Evolutionary conservation across 2,797 vertebrate genomes (phyloP).

Genomic region (Thunnus albacares): DNA sequence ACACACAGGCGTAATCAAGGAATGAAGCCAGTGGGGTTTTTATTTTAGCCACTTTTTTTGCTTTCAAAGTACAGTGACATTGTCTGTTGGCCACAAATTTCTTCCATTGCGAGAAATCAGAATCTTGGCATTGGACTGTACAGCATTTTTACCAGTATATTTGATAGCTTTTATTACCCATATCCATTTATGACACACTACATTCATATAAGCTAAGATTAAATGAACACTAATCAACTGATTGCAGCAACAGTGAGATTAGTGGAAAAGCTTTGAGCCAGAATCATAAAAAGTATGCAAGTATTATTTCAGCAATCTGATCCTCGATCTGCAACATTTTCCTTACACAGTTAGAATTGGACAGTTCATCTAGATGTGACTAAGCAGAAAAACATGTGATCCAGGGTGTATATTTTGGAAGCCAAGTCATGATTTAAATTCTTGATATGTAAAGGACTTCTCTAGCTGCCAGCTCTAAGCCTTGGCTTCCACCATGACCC

Average conservation of each 20-base stretch:
- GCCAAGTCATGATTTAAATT: slow-evolving; percentile 45
- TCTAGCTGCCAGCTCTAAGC: slow-evolving; percentile 24
- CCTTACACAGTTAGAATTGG: slow-evolving; percentile 14
- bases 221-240: slow-evolving; percentile 33
- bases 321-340: slow-evolving; percentile 49
- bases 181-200: slow-evolving; percentile 5
- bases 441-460: slow-evolving; percentile 25
- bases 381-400: slow-evolving; percentile 51
- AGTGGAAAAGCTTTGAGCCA: slow-evolving; percentile 6
- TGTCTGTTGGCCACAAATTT: slow-evolving; percentile 41
- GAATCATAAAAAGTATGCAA: slow-evolving; percentile 11
- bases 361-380: slow-evolving; percentile 35
- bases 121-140: slow-evolving; percentile 26
- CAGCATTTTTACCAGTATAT: slow-evolving; percentile 11
- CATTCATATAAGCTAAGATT: slow-evolving; percentile 13
- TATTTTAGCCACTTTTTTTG: slow-evolving; percentile 42
- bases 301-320: slow-evolving; percentile 48
- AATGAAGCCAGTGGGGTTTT: slow-evolving; percentile 63
- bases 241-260: slow-evolving; percentile 30
- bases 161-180: slow-evolving; percentile 5
- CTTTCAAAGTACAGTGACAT: slow-evolving; percentile 39
- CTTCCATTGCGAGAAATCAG: slow-evolving; percentile 26
- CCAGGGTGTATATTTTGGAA: slow-evolving; percentile 32
- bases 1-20: slow-evolving; percentile 64
- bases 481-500: slow-evolving; percentile 12